phyloP scores from a whole-genome alignment of 92 coral and sea anemone species.

The Muricea muricata region DNA sequence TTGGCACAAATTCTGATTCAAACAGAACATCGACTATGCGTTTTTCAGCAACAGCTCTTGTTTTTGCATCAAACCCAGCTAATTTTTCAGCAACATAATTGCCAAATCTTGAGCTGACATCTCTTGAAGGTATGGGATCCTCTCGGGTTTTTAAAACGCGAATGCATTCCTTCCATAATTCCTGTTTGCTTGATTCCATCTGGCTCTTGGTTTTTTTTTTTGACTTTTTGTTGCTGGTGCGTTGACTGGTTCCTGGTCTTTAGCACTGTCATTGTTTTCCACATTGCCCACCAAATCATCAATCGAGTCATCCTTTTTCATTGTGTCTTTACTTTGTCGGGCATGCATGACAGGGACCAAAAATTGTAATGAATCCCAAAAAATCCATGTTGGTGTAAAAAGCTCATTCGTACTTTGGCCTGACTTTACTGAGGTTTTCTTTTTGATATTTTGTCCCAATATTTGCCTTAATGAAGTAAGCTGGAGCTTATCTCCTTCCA shows the following conservation, averaged over 20 bases:
- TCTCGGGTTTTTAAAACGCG: too few relatives aligned
- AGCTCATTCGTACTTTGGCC: constrained; percentile 52
- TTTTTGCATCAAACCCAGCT: too few relatives aligned
- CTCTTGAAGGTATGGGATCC: too few relatives aligned
- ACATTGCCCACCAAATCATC: too few relatives aligned
- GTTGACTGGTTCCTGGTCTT: not conserved
- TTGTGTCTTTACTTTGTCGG: not conserved
- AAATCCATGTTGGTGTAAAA: constrained; percentile 45
- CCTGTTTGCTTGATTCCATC: too few relatives aligned
- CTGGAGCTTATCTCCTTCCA: too few relatives aligned
- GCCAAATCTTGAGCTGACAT: too few relatives aligned
- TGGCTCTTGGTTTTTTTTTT: not conserved
- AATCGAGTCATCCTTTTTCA: not conserved
- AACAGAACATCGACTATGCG: too few relatives aligned
- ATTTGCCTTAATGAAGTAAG: not conserved
- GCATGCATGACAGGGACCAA: not conserved
- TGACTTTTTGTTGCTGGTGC: not conserved
- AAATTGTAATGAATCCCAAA: constrained; percentile 44
- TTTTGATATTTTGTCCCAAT: constrained; percentile 26
- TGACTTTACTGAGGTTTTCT: too few relatives aligned
- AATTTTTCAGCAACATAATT: too few relatives aligned
- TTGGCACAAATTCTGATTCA: too few relatives aligned
- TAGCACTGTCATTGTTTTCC: not conserved
- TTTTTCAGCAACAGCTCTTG: too few relatives aligned
- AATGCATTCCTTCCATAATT: not conserved